Base-by-base conservation (phyloP, 2,888 invertebrate genomes). In the Morpho achilles region DNA sequence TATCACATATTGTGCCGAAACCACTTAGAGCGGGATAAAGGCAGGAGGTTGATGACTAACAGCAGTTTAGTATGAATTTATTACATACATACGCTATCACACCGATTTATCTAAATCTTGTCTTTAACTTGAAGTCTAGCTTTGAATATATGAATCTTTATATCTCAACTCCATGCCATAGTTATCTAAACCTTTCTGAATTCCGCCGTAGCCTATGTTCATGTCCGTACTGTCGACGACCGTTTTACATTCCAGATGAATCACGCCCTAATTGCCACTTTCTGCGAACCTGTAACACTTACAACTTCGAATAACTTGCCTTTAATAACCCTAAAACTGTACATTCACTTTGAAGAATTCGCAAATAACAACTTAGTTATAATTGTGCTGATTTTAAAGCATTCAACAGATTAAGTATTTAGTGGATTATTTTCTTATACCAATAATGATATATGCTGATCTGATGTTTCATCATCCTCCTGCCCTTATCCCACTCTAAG, bases 261-360 rank as follows among this genome's bases (percentile, higher is more conserved):
- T 85, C 84, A 85, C 70, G 68, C 69, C 67, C 68, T 67, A 64
- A 64, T 64, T 67, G 74, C 73, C 70, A 73, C 76, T 72, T 81
- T 84, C 83, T 74, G 63, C 68, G 78, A 80, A 80, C 71, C 74
- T 68, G 68, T 66, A 67, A 65, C 70, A 69, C 71, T 69, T 71
- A 70, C 72, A 74, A 70, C 73, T 69, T 63, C 66, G 64, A 70
- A 79, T 79, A 76, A 68, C 70, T 64, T 72, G 83, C 85, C 79
- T 82, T 84, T 84, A 84, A 78, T 74, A 80, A 77, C 73, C 72
- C 76, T 75, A 70, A 70, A 70, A 69, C 71, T 71, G 73, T 79
- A 75, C 78, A 75, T 79, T 75, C 53, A 57, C 54, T 57, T 51
- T 49, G 51, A 62, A 45, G 44, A 41, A 57, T 59, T 56, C 49